phyloP scores from a whole-genome alignment of 2,113 vertebrate species.

The human (Homo sapiens) region DNA sequence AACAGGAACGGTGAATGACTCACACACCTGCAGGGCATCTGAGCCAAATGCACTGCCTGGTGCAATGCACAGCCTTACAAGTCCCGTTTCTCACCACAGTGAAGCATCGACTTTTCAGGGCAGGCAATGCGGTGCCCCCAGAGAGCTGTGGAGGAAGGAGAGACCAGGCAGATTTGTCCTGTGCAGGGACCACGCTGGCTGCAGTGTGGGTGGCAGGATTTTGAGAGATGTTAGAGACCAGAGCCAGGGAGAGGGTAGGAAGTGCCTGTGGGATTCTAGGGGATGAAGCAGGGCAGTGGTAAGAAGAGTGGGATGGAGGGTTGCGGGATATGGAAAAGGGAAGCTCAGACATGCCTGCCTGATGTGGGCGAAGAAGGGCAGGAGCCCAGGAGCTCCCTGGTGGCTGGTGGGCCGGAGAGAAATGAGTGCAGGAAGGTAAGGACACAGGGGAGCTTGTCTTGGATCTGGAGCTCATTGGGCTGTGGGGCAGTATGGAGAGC shows the following conservation, averaged over 20 bases:
- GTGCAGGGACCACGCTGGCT: not conserved
- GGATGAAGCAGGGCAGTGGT: not conserved
- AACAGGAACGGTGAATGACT: no score
- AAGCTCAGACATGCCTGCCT: not conserved
- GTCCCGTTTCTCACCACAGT: rapidly evolving
- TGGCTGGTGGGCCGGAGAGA: not conserved
- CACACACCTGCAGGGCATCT: not conserved
- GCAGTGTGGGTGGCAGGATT: not conserved
- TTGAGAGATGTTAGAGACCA: not conserved
- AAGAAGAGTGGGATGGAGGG: no score
- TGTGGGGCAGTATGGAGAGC: not conserved
- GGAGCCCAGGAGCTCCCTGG: no score
- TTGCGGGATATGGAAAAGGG: not conserved
- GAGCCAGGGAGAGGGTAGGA: not conserved
- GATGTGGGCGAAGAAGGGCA: not conserved
- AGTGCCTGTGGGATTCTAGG: not conserved
- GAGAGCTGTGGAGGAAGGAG: not conserved
- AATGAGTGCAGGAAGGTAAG: no score
- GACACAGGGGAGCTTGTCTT: no score
- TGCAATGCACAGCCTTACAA: rapidly evolving
- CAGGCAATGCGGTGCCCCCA: rapidly evolving
- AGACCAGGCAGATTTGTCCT: not conserved
- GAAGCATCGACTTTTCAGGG: not conserved
- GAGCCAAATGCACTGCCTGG: not conserved
- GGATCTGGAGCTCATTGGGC: no score